Evolutionary conservation across 2,113 vertebrate species (phyloP).

Genomic region (Leucosticte australis): DNA sequence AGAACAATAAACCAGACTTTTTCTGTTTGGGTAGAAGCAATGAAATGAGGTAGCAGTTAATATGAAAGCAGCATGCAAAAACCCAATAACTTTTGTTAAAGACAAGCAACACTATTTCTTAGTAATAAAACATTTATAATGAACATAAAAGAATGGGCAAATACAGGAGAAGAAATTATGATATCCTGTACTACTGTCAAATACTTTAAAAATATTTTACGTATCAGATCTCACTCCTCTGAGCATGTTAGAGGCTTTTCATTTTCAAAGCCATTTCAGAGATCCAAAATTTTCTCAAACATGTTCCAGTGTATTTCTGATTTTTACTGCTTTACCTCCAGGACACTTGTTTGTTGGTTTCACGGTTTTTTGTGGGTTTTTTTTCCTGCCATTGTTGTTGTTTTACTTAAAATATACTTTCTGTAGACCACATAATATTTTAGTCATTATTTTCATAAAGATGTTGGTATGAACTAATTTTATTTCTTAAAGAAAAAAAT

Average conservation of each 20-base stretch:
- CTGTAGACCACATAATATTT: background rate
- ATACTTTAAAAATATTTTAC: background rate
- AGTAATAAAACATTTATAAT: background rate
- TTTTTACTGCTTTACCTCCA: background rate
- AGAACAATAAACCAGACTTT: background rate
- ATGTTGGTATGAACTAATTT: background rate
- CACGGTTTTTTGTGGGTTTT: accelerated
- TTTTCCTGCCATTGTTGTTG: background rate
- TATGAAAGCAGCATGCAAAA: background rate
- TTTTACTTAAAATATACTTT: background rate
- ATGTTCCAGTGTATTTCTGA: background rate
- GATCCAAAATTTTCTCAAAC: background rate
- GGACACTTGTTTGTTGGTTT: background rate
- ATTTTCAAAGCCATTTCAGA: background rate
- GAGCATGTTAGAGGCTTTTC: background rate
- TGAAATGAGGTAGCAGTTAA: background rate
- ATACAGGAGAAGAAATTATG: background rate
- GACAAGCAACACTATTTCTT: background rate
- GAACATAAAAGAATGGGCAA: background rate
- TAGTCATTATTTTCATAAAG: background rate
- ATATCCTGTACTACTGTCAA: background rate
- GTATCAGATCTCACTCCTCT: background rate
- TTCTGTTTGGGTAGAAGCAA: background rate
- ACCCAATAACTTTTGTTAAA: background rate
- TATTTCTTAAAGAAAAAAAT: background rate